Evolutionary conservation across 2,888 invertebrate genomes (phyloP), one percentile per base, ranked within the genome.

Genomic region (Leptopilina syphax): DNA sequence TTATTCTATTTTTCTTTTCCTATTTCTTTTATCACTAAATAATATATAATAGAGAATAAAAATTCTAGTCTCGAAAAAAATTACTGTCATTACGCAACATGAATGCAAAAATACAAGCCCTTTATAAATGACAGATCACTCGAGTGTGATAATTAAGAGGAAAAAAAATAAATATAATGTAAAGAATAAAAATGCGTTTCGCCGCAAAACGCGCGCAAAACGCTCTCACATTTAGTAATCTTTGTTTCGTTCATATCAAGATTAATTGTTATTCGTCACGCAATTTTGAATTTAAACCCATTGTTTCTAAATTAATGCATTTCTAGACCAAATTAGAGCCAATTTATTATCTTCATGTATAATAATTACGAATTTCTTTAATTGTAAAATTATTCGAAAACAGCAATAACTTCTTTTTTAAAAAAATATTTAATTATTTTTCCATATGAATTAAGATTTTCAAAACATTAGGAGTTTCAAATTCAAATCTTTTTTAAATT

Each of bases 201-300:
- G n/a, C 60, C n/a, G 13, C 60, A 60, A n/a, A n/a, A n/a, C n/a
- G n/a, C n/a, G n/a, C n/a, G n/a, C n/a, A n/a, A n/a, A n/a, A n/a
- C 63, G 63, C 63, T 63, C n/a, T 63, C 8, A 24, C 63, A 63
- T 63, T 63, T 63, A 63, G 63, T 63, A 63, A 63, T 63, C 63
- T 63, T 63, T 63, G 63, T 63, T 63, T 24, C 18, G 63, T 63
- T 8, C 12, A 50, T 63, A 63, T 63, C 63, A 63, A 63, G 63
- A 63, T 60, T 60, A 18, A 60, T 63, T 24, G 63, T 63, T 18
- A 9, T 24, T 63, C 63, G 63, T 63, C 63, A 63, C 63, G 18
- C 24, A 44, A 63, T 63, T 63, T 63, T 50, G 18, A n/a, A 24
- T 63, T 63, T 24, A 18, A 60, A 18, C 6, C n/a, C 63, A n/a